Evolutionary conservation across 2,113 vertebrate species (phyloP), one percentile per base, ranked within the genome.

Genomic region (Pseudorasbora parva): DNA sequence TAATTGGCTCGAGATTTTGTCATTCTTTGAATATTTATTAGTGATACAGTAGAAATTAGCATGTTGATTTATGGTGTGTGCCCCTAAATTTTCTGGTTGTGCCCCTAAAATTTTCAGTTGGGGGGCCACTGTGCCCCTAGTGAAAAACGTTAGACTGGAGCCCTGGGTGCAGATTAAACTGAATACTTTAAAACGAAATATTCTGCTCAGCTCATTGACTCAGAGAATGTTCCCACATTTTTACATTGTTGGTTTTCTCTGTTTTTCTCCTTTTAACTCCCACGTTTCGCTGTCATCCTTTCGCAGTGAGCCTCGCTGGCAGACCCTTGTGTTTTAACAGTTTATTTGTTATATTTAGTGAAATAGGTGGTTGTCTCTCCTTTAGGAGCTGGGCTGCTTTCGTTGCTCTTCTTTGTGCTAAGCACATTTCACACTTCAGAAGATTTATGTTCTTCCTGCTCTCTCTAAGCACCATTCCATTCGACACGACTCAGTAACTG

Each of bases 401-500:
- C 27, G 14, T 73, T 83, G 74, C 57, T 49, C 64, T 83, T 78
- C 45, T 84, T 81, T 64, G 27, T 51, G 49, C 89, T 79, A 82
- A 84, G 76, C 43, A 74, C 23, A 78, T 85, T 85, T 83, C 49
- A 64, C 76, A 72, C 60, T 69, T 82, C 60, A 68, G 57, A 75
- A 56, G 79, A 68, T 74, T 19, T 43, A 82, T 59, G 41, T 41
- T 62, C 73, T 33, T 30, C 30, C n/a, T 47, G 15, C 30, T 51
- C 47, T 56, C 69, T 78, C 74, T 10, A 41, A 82, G 41, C 85
- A 74, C 78, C 57, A 8, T 47, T 84, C 47, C 30, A 49, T 87
- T 49, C 19, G 86, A 86, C 82, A 71, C 75, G 57, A 87, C 69
- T 87, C 83, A 62, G 71, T 81, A 87, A 82, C 81, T 83, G 86